Conservation (phyloP, 1,140 invertebrate species). For the Drosophila kanapiae region DNA sequence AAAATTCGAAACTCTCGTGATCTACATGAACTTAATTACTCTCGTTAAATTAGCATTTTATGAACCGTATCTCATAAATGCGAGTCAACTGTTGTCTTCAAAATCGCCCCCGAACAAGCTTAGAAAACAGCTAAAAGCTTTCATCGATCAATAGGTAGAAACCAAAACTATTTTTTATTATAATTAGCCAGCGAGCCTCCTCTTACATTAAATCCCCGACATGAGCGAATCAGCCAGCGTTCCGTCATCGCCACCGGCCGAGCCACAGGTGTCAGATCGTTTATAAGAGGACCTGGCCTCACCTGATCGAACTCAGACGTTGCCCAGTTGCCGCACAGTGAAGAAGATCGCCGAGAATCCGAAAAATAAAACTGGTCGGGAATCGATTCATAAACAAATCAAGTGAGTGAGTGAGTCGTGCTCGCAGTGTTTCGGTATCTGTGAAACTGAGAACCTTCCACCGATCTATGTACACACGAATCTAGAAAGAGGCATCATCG, state of each 20-base stretch:
- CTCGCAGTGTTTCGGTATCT: constrained; percentile 24
- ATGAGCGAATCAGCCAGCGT: constrained; percentile 9
- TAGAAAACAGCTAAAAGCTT: constrained; percentile 6
- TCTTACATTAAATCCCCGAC: constrained; percentile 13
- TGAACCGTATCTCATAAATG: constrained; percentile 1
- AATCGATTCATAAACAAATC: constrained; percentile 56
- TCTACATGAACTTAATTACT: constrained; percentile 6
- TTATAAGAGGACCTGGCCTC: constrained; percentile 72
- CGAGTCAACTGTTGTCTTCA: background rate
- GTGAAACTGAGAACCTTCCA: constrained; percentile 8
- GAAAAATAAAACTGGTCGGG: constrained; percentile 28
- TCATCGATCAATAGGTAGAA: constrained; percentile 1
- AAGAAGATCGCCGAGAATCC: constrained; percentile 51
- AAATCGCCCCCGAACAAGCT: background rate
- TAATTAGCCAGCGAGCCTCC: constrained; percentile 24
- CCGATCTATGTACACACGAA: background rate
- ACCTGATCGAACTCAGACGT: constrained; percentile 69
- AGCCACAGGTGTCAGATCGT: constrained; percentile 27
- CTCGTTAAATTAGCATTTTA: constrained; percentile 8
- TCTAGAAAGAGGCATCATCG: background rate
- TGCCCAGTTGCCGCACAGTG: constrained; percentile 48
- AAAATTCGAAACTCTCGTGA: background rate
- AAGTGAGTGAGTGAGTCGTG: constrained; percentile 55
- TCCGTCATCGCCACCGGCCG: constrained; percentile 22
- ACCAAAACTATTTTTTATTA: constrained; percentile 20